A percentile compares a stretch with the other conserved stretches of the same genome.
Conservation (phyloP, 2,888 invertebrate species). For the Periphyllus acericola region DNA sequence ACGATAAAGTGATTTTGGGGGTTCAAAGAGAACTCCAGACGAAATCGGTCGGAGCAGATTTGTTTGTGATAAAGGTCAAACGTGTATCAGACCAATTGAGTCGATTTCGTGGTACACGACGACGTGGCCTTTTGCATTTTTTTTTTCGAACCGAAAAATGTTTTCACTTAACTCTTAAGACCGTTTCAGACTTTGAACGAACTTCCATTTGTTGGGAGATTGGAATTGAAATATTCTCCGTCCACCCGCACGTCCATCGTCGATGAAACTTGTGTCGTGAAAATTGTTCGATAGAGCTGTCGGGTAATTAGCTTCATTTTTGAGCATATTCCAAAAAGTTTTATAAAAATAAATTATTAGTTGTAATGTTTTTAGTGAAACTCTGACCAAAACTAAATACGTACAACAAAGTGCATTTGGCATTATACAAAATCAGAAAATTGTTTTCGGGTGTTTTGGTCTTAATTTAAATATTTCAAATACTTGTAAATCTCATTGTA, state of each 20-base stretch:
- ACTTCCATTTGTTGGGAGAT: background rate
- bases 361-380: too few species aligned
- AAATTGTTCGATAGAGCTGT: too few species aligned
- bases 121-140: background rate
- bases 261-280: too few species aligned
- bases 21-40: background rate
- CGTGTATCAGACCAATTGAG: background rate
- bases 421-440: background rate
- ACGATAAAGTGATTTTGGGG: conserved; percentile 9
- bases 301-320: too few species aligned
- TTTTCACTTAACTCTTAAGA: background rate
- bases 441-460: background rate
- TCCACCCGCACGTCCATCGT: background rate
- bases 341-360: too few species aligned
- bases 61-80: background rate
- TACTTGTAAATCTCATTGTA: background rate
- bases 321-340: too few species aligned
- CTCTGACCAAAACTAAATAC: too few species aligned
- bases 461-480: background rate
- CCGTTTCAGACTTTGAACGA: background rate
- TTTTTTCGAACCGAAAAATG: background rate
- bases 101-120: background rate
- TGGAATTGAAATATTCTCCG: background rate
- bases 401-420: too few species aligned
- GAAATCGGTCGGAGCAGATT: background rate